Evolutionary conservation across 2,113 vertebrate genomes (phyloP), one percentile per base, ranked within the genome.

Genomic region (Etheostoma cragini): DNA sequence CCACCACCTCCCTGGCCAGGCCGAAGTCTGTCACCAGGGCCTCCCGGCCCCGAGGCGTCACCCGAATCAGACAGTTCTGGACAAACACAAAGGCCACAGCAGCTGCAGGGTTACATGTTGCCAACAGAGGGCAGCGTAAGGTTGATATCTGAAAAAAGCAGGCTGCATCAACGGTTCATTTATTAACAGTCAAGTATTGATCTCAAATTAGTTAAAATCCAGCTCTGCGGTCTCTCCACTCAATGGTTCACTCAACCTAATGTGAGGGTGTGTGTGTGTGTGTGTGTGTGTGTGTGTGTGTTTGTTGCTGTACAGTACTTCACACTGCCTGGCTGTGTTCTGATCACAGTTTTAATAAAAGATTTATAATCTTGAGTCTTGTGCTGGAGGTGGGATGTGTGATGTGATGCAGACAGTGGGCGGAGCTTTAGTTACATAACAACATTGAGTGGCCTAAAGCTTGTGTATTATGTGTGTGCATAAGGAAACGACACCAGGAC

Each of bases 1-100:
- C 97, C 47, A 95, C 95, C 86, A 97, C 97, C 62, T 97, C 96
- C 61, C 96, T 92, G 62, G 96, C 97, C 85, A 97, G 92, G 26
- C 97, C 97, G 0, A 97, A 97, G 83, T 97, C 97, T 0, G 96
- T 94, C 70, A 97, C 96, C 80, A 97, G 72, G 0, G 96, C 96
- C 82, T 97, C 97, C 0, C 94, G 92, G 38, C 96, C 96, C 12
- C 95, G 89, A 0, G 88, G 65, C 0, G 94, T 95, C 80, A 96
- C 90, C 47, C 96, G 88, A 62, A 97, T 96, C 61, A 97, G 93
- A 82, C 97, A 97, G 90, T 97, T 97, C 97, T 97, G 89, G 15
- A 84, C 72, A n/a, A 21, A 62, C 1, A 56, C 5, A 38, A 67
- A 47, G 2, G 49, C 0, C 2, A 49, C 10, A 38, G 14, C 17